Base-by-base conservation (phyloP, 2,888 invertebrate species). In the Habroteleia sp. region DNA sequence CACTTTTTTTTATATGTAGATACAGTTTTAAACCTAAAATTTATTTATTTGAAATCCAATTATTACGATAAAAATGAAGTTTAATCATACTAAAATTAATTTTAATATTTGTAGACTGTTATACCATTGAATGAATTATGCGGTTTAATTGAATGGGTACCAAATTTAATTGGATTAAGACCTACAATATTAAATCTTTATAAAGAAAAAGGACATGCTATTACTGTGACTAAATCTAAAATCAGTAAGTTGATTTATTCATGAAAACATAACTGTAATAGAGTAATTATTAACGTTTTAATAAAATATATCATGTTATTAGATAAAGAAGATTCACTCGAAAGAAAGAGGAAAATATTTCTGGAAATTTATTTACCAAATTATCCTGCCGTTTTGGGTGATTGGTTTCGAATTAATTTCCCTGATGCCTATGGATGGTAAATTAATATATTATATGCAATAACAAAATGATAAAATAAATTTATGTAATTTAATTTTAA, bases 61-160 rank as follows among this genome's bases (percentile, higher is more conserved):
- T n/a, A n/a, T n/a, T n/a, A n/a, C n/a, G n/a, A n/a, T n/a, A n/a
- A n/a, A n/a, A n/a, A n/a, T n/a, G n/a, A n/a, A n/a, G n/a, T n/a
- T n/a, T n/a, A n/a, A n/a, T n/a, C n/a, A n/a, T n/a, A n/a, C n/a
- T n/a, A n/a, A n/a, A n/a, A n/a, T 46, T 56, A 23, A 60, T 2
- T 16, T 8, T 23, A 11, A 54, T 42, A 7, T 39, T 8, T 74
- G 27, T 93, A 96, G 89, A 94, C 95, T 44, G 99, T 99, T 0
- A 92, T 97, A 25, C 98, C 99, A 0, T 90, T 99, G 56, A 97
- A 96, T 82, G 97, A 98, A 88, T 95, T 96, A 83, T 97, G 98
- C 83, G 99, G 99, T 0, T 89, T 99, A 54, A 94, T 99, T 54
- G 98, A 99, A 87, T 99, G 98, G 98, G 93, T 99, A 27, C 94